Conservation (phyloP, 2,113 vertebrate species). For the Phodopus roborovskii region DNA sequence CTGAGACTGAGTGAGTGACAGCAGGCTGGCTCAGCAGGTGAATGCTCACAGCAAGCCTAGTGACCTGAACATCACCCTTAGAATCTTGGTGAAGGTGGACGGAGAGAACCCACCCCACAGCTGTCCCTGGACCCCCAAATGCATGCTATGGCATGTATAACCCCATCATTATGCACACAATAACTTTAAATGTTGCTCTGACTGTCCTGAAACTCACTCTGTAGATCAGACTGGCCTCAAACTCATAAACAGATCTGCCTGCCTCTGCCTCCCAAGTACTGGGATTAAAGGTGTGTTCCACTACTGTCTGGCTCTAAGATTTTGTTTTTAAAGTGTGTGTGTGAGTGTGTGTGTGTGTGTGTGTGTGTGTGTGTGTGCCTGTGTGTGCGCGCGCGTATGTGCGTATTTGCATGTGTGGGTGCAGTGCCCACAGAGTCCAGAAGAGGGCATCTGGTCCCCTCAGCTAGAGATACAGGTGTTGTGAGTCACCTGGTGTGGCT, state of each 20-base stretch:
- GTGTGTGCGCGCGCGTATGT: too few relatives aligned
- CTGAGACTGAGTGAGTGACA: neutral
- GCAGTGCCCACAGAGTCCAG: neutral
- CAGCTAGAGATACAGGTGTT: neutral
- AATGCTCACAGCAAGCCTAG: too few relatives aligned
- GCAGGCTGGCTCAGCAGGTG: neutral
- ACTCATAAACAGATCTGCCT: too few relatives aligned
- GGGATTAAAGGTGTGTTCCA: too few relatives aligned
- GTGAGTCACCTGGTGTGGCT: neutral
- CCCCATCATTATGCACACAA: neutral
- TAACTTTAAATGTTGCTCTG: neutral
- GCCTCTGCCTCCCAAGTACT: too few relatives aligned
- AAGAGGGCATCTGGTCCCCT: neutral
- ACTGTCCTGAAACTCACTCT: too few relatives aligned
- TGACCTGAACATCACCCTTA: neutral
- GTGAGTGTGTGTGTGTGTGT: neutral
- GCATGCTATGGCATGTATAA: neutral
- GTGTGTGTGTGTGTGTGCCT: neutral
- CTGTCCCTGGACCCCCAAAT: neutral
- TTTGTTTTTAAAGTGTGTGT: neutral
- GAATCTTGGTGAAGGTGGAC: neutral
- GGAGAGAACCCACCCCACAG: neutral
- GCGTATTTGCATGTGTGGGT: neutral
- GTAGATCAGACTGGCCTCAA: too few relatives aligned
- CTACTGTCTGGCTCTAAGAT: neutral